These are phyloP conservation scores for Lottia scabra DNA, from an alignment of 2,888 invertebrate genomes.

Conservation along the genomic window DNA sequence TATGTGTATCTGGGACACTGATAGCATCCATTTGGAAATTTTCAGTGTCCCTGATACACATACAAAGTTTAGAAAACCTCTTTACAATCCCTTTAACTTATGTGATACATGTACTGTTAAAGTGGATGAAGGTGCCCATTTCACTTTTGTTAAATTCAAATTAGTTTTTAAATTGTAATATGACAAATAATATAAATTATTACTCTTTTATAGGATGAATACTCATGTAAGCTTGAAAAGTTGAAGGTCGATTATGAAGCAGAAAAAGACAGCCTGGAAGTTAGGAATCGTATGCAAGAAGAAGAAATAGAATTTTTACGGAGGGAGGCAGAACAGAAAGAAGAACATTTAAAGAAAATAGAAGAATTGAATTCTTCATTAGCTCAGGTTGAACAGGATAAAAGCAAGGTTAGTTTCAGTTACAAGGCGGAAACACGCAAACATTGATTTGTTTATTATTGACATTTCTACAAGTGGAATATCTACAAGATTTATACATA, in stretches of 20 bases:
- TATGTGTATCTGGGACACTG: too few relatives aligned
- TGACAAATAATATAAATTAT: background rate
- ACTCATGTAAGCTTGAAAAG: slow-evolving; percentile 41
- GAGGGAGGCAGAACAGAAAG: slow-evolving; percentile 31
- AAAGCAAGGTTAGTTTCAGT: slow-evolving; percentile 30
- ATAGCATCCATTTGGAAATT: too few relatives aligned
- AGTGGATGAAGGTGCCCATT: too few relatives aligned
- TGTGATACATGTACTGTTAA: too few relatives aligned
- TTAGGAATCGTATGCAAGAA: slow-evolving; percentile 38
- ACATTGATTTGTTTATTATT: too few relatives aligned
- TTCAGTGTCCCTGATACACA: too few relatives aligned
- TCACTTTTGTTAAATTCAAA: too few relatives aligned
- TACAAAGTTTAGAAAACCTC: too few relatives aligned
- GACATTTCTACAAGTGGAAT: too few relatives aligned
- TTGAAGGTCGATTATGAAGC: slow-evolving; percentile 40
- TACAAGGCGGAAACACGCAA: too few relatives aligned
- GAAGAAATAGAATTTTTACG: slow-evolving; percentile 41
- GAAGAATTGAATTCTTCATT: slow-evolving; percentile 42
- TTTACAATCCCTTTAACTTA: too few relatives aligned
- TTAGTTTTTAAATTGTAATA: background rate
- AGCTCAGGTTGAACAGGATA: slow-evolving; percentile 38
- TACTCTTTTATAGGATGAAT: slow-evolving; percentile 36
- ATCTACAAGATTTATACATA: too few relatives aligned
- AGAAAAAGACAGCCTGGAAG: slow-evolving; percentile 42
- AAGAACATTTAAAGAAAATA: slow-evolving; percentile 32